phyloP scores from a whole-genome alignment of 2,888 invertebrate species.

The Andrena praecox region DNA sequence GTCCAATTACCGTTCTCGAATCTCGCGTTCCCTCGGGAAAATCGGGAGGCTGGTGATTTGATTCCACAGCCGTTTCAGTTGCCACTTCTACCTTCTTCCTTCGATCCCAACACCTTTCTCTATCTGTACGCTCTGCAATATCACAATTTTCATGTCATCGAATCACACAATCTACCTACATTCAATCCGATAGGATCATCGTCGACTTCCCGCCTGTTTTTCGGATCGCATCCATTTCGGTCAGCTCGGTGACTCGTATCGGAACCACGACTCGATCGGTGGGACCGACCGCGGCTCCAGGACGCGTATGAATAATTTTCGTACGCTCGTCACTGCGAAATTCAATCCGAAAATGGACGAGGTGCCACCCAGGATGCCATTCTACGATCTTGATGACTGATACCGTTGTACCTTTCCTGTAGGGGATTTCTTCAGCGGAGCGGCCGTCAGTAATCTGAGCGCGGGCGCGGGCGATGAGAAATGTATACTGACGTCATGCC shows the following conservation, averaged over 20 bases:
- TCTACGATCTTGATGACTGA: conserved; percentile 72
- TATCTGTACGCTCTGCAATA: neutral
- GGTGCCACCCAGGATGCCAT: conserved; percentile 70
- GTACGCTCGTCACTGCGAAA: conserved; percentile 66
- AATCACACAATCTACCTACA: neutral
- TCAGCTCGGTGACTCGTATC: neutral
- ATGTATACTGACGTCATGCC: conserved; percentile 71
- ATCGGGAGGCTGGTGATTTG: neutral
- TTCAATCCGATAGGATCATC: neutral
- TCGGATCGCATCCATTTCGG: conserved; percentile 1
- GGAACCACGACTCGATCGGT: neutral
- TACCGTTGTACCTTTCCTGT: conserved; percentile 71
- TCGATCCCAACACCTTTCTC: neutral
- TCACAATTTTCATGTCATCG: neutral
- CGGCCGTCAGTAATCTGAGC: conserved; percentile 70
- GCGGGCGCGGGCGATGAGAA: conserved; percentile 69
- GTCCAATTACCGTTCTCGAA: neutral
- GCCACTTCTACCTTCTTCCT: neutral
- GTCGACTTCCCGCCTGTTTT: neutral
- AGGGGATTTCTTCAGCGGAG: conserved; percentile 59
- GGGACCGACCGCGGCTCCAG: conserved; percentile 29
- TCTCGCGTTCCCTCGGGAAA: neutral
- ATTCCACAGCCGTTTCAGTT: neutral
- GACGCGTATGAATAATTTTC: conserved; percentile 58
- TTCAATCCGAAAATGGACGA: conserved; percentile 70